These are phyloP conservation scores for Drosophila kambysellisi DNA, from an alignment of 2,888 invertebrate species.

Conservation along the genomic window DNA sequence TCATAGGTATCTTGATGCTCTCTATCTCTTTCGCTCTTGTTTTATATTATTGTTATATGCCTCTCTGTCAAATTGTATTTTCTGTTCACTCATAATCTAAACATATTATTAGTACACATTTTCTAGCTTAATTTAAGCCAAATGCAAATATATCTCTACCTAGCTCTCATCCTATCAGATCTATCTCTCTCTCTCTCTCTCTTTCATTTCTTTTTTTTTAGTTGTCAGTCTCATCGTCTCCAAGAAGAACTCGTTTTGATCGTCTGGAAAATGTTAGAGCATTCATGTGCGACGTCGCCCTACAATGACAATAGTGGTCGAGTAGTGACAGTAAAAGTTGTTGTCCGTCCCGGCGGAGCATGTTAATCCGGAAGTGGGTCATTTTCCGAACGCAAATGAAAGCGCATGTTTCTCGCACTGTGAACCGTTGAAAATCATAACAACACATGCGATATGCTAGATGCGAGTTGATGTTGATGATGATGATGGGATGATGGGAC, in stretches of 20 bases:
- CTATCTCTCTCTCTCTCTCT: background rate
- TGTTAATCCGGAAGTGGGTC: slow-evolving; percentile 78
- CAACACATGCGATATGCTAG: slow-evolving; percentile 47
- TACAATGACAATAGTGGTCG: slow-evolving; percentile 18
- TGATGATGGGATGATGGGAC: slow-evolving; percentile 17
- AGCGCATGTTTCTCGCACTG: slow-evolving; percentile 54
- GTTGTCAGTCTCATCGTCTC: background rate
- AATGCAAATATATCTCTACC: background rate
- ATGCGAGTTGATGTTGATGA: slow-evolving; percentile 13
- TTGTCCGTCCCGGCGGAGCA: slow-evolving; percentile 45
- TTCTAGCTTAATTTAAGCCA: background rate
- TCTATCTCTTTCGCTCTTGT: too few relatives aligned
- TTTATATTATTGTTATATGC: too few relatives aligned
- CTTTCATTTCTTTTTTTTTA: background rate
- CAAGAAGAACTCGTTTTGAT: background rate
- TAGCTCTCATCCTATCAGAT: background rate
- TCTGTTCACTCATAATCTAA: background rate
- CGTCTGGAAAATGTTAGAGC: slow-evolving; percentile 19
- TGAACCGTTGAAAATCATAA: slow-evolving; percentile 65
- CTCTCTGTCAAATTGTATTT: background rate
- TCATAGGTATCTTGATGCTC: too few relatives aligned
- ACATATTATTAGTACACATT: background rate
- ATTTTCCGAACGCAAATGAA: slow-evolving; percentile 78
- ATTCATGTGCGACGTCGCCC: slow-evolving; percentile 15
- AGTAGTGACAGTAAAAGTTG: slow-evolving; percentile 67